Evolutionary conservation across 2,113 vertebrate genomes (phyloP), one percentile per base, ranked within the genome.

Genomic region (Mellivora capensis): DNA sequence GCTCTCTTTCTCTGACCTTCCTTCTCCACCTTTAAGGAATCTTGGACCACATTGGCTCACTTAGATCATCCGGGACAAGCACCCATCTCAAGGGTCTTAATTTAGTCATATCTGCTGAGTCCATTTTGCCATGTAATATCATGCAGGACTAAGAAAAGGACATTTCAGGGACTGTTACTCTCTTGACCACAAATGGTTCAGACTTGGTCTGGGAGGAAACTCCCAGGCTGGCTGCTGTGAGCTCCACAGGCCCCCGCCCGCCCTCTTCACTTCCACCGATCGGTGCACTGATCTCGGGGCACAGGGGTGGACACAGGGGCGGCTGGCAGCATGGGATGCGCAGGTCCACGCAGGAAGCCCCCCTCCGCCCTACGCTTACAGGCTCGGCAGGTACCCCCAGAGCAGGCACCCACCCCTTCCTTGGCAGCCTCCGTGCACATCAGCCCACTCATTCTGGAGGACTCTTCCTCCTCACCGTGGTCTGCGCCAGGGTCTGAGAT

Each of bases 401-500:
- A 10, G 11, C 23, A 17, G 13, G n/a, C 0, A 0, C 39, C 72
- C 42, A 10, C 25, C 0, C 27, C 7, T 42, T 5, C 54, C 29
- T 25, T 6, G 8, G 54, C 7, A 0, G 14, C n/a, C 61, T 44
- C 15, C 0, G n/a, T 2, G 44, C 14, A 7, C 76, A 47, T 13
- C 77, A 25, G 54, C 12, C 18, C 7, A 2, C 7, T 1, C n/a
- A 15, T 31, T 81, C 59, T n/a, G 25, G 21, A 54, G 12, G 4
- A 15, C 61, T 49, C 52, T n/a, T 31, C 7, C 14, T 2, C 77
- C 85, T 71, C 31, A 11, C 49, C 1, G 3, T 69, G 11, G 1
- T 21, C 77, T 4, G 34, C 2, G 6, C 83, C 84, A 0, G 34
- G 37, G n/a, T 11, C 21, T 0, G 0, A 52, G 54, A 39, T 62